Percentiles rank a stretch among this genome's conserved stretches.
Evolutionary conservation across 2,888 invertebrate genomes (phyloP).

Genomic region (Cylindroiulus punctatus): DNA sequence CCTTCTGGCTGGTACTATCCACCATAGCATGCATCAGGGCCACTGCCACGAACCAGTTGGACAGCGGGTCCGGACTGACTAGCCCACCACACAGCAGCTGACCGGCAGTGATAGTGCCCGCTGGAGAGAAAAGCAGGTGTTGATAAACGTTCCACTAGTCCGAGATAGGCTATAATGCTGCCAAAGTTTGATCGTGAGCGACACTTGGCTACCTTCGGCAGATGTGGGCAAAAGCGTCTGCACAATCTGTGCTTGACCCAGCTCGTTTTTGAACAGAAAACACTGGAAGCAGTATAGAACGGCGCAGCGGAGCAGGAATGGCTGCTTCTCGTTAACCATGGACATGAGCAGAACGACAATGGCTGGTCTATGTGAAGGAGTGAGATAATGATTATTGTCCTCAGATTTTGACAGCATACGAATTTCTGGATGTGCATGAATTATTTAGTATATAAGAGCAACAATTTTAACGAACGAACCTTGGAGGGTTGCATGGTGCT

Average conservation of each 20-base stretch:
- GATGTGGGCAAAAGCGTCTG: slow-evolving; percentile 91
- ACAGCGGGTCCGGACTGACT: slow-evolving; percentile 85
- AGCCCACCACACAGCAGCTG: slow-evolving; percentile 93
- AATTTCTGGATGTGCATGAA: too few species aligned
- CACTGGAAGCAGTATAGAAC: slow-evolving; percentile 98
- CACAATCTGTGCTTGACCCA: slow-evolving; percentile 86
- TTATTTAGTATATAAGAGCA: too few species aligned
- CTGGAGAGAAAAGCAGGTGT: slow-evolving; percentile 60
- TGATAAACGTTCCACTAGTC: too few species aligned
- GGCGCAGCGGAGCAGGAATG: slow-evolving; percentile 87
- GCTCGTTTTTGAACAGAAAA: slow-evolving; percentile 91
- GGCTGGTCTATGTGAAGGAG: slow-evolving; percentile 76
- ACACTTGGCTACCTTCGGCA: slow-evolving; percentile 71
- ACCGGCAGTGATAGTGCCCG: slow-evolving; percentile 72
- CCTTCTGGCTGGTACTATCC: slow-evolving; percentile 80
- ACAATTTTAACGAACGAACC: slow-evolving; percentile 65
- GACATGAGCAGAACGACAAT: slow-evolving; percentile 95
- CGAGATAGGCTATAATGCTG: too few species aligned
- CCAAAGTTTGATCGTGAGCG: background rate
- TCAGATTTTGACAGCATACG: too few species aligned
- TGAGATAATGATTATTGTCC: too few species aligned
- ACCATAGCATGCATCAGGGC: slow-evolving; percentile 89
- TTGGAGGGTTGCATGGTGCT: slow-evolving; percentile 92
- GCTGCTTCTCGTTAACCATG: slow-evolving; percentile 98
- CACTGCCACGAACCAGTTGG: slow-evolving; percentile 95